These are phyloP conservation scores for Silurus asotus DNA, from an alignment of 2,113 vertebrate genomes.

Conservation along the genomic window DNA sequence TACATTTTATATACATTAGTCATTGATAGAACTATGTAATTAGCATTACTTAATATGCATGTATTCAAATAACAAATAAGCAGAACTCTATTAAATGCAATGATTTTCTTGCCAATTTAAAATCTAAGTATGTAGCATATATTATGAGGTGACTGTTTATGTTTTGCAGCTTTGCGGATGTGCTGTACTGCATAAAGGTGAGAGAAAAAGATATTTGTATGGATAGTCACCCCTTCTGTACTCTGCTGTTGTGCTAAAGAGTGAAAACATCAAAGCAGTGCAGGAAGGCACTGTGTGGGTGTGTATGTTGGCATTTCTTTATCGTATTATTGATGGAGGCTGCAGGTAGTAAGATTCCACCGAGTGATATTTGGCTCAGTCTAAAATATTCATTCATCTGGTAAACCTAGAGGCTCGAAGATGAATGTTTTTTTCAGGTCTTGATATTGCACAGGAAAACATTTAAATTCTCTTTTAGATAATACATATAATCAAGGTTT, in stretches of 20 bases:
- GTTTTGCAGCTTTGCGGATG: neutral
- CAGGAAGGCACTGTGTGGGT: neutral
- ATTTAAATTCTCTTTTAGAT: no score
- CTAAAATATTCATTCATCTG: slow-evolving; percentile 51
- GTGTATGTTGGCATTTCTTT: slow-evolving; percentile 29
- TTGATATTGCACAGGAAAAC: no score
- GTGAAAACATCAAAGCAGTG: slow-evolving; percentile 14
- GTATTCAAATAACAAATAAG: neutral
- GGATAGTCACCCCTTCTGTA: neutral
- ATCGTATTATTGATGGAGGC: slow-evolving; percentile 45
- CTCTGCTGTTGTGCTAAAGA: slow-evolving; percentile 1
- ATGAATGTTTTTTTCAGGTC: slow-evolving; percentile 43
- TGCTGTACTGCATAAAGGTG: neutral
- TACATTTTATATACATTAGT: neutral
- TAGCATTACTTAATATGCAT: neutral
- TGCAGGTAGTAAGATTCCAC: slow-evolving; percentile 43
- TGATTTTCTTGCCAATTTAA: neutral
- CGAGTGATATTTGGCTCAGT: slow-evolving; percentile 45
- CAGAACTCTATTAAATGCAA: neutral
- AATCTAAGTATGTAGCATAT: neutral
- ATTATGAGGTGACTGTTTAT: neutral
- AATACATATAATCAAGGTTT: no score
- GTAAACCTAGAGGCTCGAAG: slow-evolving; percentile 46
- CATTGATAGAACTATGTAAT: neutral
- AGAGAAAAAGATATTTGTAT: neutral